A percentile compares a stretch with the other conserved stretches of the same genome.
phyloP scores from a whole-genome alignment of 2,113 vertebrate species.

The human (Homo sapiens) region DNA sequence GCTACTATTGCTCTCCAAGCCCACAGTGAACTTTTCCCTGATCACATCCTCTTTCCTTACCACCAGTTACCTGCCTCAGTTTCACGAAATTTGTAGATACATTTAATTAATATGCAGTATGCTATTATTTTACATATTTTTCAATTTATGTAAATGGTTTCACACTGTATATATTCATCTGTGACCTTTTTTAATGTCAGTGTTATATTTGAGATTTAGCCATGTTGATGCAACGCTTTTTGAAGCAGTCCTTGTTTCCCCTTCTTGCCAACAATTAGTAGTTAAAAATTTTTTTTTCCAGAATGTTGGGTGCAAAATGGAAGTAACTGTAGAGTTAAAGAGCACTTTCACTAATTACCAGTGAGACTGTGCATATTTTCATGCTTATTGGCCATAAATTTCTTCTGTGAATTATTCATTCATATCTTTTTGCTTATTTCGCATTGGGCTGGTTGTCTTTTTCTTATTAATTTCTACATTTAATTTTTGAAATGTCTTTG shows the following conservation, averaged over 20 bases:
- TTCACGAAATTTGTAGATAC: background rate
- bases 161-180: background rate
- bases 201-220: background rate
- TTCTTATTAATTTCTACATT: background rate
- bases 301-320: background rate
- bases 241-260: background rate
- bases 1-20: background rate
- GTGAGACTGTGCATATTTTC: background rate
- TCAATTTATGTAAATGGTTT: background rate
- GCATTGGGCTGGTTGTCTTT: background rate
- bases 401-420: conserved; percentile 31
- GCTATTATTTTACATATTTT: background rate
- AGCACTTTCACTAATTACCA: background rate
- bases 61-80: background rate
- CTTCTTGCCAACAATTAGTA: background rate
- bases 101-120: background rate
- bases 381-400: background rate
- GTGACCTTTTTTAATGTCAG: background rate
- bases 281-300: background rate
- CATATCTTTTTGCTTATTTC: background rate
- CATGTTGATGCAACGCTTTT: background rate
- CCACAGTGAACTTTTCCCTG: background rate
- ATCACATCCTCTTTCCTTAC: background rate
- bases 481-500: background rate
- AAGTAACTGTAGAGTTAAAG: background rate